phyloP scores from a whole-genome alignment of 2,797 vertebrate genomes.

The Pseudomugil gertrudae region DNA sequence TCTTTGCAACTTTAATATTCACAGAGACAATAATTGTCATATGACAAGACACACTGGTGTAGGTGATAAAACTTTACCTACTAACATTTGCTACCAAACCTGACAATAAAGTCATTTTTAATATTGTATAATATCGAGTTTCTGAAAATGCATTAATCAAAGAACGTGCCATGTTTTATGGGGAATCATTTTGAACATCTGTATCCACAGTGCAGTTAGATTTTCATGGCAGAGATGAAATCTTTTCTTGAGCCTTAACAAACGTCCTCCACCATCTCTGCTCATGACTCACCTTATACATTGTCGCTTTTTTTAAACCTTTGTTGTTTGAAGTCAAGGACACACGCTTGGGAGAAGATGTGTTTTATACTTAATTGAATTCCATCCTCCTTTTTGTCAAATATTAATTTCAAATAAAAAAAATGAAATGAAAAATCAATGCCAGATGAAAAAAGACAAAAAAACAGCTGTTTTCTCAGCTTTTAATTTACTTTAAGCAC shows the following conservation, averaged over 20 bases:
- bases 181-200: background rate
- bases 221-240: no score
- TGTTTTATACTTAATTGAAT: background rate
- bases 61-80: background rate
- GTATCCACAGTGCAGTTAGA: no score
- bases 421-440: background rate
- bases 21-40: background rate
- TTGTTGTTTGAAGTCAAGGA: background rate
- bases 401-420: background rate
- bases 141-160: no score
- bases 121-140: background rate
- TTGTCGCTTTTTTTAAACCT: background rate
- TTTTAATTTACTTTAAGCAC: background rate
- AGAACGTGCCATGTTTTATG: no score
- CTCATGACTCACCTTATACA: background rate
- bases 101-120: background rate
- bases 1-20: background rate
- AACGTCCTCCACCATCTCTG: background rate
- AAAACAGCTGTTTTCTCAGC: background rate
- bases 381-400: background rate
- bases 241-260: background rate
- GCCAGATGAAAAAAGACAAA: background rate
- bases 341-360: background rate
- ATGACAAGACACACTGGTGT: background rate
- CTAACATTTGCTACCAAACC: background rate